These are phyloP conservation scores for Pristionchus exspectatus DNA, from an alignment of 2,888 invertebrate species.

Conservation along the genomic window DNA sequence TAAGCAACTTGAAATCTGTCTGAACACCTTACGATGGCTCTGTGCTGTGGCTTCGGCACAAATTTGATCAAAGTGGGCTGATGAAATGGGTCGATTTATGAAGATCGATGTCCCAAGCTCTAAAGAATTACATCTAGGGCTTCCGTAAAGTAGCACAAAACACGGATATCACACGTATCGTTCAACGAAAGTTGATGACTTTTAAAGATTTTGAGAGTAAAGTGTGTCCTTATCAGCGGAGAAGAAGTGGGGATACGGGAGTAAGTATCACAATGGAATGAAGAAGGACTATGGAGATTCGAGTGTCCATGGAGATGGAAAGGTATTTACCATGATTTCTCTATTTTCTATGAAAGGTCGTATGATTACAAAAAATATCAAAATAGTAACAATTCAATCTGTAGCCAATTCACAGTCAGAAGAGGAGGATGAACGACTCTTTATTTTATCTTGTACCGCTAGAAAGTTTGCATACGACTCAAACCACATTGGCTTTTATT, in stretches of 20 bases:
- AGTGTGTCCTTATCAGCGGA: neutral
- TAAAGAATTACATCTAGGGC: neutral
- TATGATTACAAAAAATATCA: no score
- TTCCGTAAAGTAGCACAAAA: neutral
- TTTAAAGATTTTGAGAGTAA: neutral
- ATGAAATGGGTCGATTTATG: neutral
- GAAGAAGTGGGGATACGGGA: constrained; percentile 54
- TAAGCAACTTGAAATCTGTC: neutral
- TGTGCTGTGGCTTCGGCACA: neutral
- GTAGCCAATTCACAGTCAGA: no score
- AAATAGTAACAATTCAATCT: no score
- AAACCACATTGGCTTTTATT: neutral
- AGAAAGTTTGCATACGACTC: neutral
- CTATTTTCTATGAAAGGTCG: no score
- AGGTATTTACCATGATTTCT: neutral
- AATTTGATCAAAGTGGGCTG: neutral
- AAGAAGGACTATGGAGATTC: constrained; percentile 49
- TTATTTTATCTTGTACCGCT: neutral
- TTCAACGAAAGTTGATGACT: neutral
- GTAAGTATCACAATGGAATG: constrained; percentile 48
- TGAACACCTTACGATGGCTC: neutral
- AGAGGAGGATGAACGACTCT: neutral
- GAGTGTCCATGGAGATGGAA: constrained; percentile 11
- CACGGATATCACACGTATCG: neutral
- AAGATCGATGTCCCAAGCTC: neutral